A percentile compares a stretch with the other conserved stretches of the same genome.
Evolutionary conservation across 2,113 vertebrate genomes (phyloP).

Genomic region (Coptodon rendalli): DNA sequence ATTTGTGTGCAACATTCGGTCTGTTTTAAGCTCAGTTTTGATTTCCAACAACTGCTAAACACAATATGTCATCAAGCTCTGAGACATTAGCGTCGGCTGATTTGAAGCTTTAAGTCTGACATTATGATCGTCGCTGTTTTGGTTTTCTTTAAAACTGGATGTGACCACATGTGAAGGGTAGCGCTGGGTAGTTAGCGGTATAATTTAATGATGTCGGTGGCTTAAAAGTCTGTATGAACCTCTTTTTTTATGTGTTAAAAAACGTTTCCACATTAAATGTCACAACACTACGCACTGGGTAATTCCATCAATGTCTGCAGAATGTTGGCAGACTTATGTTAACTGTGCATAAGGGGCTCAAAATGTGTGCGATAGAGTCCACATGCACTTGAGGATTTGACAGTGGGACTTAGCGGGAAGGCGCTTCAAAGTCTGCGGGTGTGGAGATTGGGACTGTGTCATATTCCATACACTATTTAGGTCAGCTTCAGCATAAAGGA

Average conservation of each 20-base stretch:
- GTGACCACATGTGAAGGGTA: not conserved
- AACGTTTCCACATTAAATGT: not conserved
- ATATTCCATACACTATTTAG: not conserved
- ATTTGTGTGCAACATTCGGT: fast-evolving
- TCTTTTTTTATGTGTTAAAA: not conserved
- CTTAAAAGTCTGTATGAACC: not conserved
- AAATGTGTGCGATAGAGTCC: not conserved
- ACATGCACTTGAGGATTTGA: not conserved
- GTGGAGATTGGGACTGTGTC: not conserved
- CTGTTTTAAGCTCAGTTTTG: not conserved
- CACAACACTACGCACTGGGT: not conserved
- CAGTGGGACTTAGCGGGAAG: not conserved
- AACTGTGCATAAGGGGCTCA: not conserved
- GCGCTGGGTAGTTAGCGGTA: fast-evolving
- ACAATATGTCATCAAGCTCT: not conserved
- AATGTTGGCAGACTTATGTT: not conserved
- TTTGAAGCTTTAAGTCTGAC: not conserved
- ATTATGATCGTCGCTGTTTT: fast-evolving
- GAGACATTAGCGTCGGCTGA: not conserved
- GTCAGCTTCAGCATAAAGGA: not conserved
- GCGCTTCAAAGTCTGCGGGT: not conserved
- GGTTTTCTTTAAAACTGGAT: not conserved
- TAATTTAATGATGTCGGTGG: not conserved
- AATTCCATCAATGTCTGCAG: not conserved
- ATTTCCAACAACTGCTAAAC: not conserved